Evolutionary conservation across 2,113 vertebrate genomes (phyloP).

Genomic region (Ciconia boyciana): DNA sequence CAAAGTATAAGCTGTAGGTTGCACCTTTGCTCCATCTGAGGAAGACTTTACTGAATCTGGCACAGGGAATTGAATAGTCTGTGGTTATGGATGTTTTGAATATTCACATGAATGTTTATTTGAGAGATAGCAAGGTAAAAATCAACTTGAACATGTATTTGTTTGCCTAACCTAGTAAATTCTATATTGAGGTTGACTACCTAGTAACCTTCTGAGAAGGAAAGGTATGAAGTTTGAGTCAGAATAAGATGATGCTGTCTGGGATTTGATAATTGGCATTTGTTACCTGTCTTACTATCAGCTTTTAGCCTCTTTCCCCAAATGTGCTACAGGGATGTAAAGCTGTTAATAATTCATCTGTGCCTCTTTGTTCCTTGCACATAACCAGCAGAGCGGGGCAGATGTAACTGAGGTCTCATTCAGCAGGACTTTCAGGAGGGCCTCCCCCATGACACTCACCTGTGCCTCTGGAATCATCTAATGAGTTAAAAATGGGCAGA

Average conservation of each 20-base stretch:
- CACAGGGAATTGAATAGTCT: background rate
- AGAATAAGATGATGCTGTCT: background rate
- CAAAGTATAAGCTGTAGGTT: background rate
- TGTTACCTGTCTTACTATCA: background rate
- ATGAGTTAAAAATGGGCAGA: background rate
- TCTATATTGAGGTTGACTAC: background rate
- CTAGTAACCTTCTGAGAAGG: background rate
- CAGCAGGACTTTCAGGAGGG: background rate
- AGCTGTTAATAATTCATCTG: background rate
- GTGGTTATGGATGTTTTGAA: background rate
- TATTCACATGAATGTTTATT: background rate
- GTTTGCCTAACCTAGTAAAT: background rate
- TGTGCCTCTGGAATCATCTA: background rate
- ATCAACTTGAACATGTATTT: background rate
- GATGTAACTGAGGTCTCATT: background rate
- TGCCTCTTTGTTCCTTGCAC: background rate
- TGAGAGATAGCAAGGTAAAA: background rate
- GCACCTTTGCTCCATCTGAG: background rate
- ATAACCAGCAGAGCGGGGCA: background rate
- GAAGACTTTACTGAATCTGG: background rate
- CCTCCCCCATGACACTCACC: background rate
- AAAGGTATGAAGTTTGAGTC: background rate
- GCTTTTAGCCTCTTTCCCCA: background rate
- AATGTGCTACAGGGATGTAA: background rate
- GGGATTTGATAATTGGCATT: background rate